phyloP scores from a whole-genome alignment of 1,140 invertebrate species.

The Gonioctena quinquepunctata region DNA sequence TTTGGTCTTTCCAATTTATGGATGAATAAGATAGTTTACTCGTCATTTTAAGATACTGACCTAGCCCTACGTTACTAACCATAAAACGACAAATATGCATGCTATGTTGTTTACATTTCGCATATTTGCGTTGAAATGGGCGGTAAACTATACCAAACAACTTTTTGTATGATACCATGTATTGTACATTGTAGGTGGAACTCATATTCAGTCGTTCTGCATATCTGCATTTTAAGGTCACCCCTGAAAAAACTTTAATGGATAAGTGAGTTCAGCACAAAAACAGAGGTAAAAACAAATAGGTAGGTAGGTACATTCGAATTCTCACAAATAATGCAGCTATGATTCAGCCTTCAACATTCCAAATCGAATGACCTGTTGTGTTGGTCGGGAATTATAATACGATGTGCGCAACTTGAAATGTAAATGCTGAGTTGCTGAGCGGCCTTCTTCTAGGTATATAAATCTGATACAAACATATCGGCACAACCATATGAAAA shows the following conservation, averaged over 20 bases:
- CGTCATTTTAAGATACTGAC: no score
- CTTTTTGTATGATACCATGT: not conserved
- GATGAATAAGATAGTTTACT: no score
- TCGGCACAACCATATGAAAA: no score
- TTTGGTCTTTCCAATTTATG: no score
- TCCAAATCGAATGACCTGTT: not conserved
- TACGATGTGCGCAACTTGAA: not conserved
- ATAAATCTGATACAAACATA: no score
- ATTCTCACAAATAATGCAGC: not conserved
- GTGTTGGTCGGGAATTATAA: not conserved
- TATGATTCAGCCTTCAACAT: not conserved
- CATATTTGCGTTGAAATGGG: not conserved
- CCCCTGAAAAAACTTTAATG: not conserved
- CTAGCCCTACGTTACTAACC: not conserved
- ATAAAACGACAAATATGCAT: not conserved
- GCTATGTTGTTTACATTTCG: not conserved
- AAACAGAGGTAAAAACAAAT: not conserved
- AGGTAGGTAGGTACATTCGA: not conserved
- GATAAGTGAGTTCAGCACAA: not conserved
- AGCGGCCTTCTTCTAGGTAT: no score
- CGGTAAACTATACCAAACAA: not conserved
- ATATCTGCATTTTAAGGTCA: not conserved
- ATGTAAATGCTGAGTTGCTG: no score
- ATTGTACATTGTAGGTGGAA: not conserved
- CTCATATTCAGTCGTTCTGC: not conserved